Base-by-base conservation (phyloP, 2,113 vertebrate species). In the Lepus europaeus region DNA sequence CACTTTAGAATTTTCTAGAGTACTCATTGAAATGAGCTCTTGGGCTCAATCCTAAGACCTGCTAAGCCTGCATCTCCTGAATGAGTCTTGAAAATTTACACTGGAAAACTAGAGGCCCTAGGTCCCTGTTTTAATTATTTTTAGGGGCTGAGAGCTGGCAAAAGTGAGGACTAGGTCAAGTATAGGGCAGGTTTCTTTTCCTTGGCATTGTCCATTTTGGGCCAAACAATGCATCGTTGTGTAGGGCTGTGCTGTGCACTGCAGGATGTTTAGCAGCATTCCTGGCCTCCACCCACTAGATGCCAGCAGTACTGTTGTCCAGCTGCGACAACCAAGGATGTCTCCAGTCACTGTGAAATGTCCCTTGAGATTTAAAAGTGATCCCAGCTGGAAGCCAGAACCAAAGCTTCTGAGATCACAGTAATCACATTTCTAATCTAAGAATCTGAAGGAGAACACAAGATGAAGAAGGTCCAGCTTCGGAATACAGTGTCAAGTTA, bases 11-110 rank as follows among this genome's bases (percentile, higher is more conserved):
- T 80, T 76, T 85, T 23, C 61, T 66, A 29, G n/a, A 59, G 4
- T 59, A 39, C 69, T 83, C 72, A 20, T 39, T 91, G 85, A 93
- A 92, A 88, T 76, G 69, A 90, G 1, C 79, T 61, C 39, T 17
- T 12, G 59, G 31, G 33, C 27, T 25, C 31, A 49, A 25, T 53
- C 4, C 25, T 64, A 63, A 63, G 27, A 56, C 53, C 29, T 63
- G n/a, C 20, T 77, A 91, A 74, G n/a, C 3, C 23, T 12, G 12
- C 16, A n/a, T 29, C 39, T 64, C 29, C 77, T 83, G 11, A 74
- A 56, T 76, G 4, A 22, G 61, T 88, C 51, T 94, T 77, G 9
- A n/a, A 68, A 86, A 78, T 36, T 17, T 79, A 64, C 8, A 68
- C 27, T 88, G 16, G 64, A 94, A 87, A 78, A 9, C 29, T 33